Conservation (phyloP, 2,113 vertebrate species). For the Rhineura floridana region DNA sequence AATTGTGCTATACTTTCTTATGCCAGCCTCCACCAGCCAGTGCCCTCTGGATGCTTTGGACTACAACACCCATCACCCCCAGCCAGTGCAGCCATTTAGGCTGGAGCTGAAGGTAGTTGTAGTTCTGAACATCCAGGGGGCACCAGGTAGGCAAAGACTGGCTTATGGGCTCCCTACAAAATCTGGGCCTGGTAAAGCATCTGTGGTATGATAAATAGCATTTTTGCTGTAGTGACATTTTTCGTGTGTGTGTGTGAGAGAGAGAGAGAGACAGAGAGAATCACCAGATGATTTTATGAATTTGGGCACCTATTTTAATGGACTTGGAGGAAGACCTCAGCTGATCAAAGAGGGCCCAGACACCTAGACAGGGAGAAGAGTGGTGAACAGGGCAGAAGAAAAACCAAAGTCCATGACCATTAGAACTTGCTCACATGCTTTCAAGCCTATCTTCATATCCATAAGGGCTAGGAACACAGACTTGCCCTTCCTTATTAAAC, state of each 20-base stretch:
- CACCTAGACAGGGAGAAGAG: too few relatives aligned
- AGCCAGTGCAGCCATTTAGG: too few relatives aligned
- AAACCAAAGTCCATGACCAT: background rate
- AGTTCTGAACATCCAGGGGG: too few relatives aligned
- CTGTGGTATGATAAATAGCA: background rate
- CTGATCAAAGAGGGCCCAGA: background rate
- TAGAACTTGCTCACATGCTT: background rate
- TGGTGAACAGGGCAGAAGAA: background rate
- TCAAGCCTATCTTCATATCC: background rate
- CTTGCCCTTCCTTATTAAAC: background rate
- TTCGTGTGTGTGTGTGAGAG: too few relatives aligned
- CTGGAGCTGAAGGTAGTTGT: too few relatives aligned
- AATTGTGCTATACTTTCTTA: background rate
- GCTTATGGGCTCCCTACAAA: background rate
- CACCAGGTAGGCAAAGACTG: too few relatives aligned
- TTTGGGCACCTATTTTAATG: background rate
- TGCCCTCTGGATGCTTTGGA: background rate
- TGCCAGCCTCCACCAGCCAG: too few relatives aligned
- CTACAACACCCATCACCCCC: background rate
- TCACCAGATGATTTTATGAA: background rate
- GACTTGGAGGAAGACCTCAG: background rate
- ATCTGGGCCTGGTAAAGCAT: background rate
- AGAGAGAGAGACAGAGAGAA: too few relatives aligned
- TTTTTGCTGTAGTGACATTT: background rate
- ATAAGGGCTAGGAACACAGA: background rate